Percentiles rank a stretch among this genome's conserved stretches.
Conservation (phyloP, 2,797 vertebrate species). For the Spondyliosoma cantharus region DNA sequence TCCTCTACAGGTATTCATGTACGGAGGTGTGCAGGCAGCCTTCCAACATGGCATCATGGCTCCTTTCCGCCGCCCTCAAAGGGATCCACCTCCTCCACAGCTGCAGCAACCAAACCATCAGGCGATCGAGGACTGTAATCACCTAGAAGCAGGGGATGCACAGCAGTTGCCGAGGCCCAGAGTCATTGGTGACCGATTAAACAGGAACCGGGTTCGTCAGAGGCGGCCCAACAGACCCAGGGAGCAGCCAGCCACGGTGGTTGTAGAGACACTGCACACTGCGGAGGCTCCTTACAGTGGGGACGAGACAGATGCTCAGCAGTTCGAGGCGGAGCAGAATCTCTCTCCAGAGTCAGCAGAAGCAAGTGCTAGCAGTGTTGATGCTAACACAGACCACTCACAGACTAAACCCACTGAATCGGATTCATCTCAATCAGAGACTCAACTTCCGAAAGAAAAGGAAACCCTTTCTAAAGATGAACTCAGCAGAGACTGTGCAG, state of each 20-base stretch:
- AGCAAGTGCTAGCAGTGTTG: background rate
- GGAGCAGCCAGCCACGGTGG: background rate
- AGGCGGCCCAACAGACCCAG: slow-evolving; percentile 27
- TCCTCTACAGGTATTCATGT: slow-evolving; percentile 73
- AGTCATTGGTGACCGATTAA: slow-evolving; percentile 1
- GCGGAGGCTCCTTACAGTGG: slow-evolving; percentile 27
- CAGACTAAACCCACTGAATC: slow-evolving; percentile 14
- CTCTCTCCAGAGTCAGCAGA: slow-evolving; percentile 15
- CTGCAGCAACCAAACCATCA: slow-evolving; percentile 32
- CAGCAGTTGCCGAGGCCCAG: slow-evolving; percentile 7
- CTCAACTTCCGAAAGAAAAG: background rate
- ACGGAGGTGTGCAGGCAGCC: slow-evolving; percentile 75
- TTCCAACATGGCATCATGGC: slow-evolving; percentile 76
- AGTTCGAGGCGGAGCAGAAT: slow-evolving; percentile 23
- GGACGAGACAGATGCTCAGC: slow-evolving; percentile 65
- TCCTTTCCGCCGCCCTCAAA: slow-evolving; percentile 63
- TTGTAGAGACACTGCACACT: slow-evolving; percentile 71
- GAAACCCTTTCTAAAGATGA: slow-evolving; percentile 1
- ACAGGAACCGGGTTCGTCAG: slow-evolving; percentile 38
- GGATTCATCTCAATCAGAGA: slow-evolving; percentile 4
- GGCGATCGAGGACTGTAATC: background rate
- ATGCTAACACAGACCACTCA: background rate
- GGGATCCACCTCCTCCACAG: slow-evolving; percentile 64
- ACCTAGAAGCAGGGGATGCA: slow-evolving; percentile 57
- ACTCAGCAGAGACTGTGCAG: background rate